A percentile compares a stretch with the other conserved stretches of the same genome.
phyloP scores from a whole-genome alignment of 2,888 invertebrate genomes.

The Aphidoletes aphidimyza region DNA sequence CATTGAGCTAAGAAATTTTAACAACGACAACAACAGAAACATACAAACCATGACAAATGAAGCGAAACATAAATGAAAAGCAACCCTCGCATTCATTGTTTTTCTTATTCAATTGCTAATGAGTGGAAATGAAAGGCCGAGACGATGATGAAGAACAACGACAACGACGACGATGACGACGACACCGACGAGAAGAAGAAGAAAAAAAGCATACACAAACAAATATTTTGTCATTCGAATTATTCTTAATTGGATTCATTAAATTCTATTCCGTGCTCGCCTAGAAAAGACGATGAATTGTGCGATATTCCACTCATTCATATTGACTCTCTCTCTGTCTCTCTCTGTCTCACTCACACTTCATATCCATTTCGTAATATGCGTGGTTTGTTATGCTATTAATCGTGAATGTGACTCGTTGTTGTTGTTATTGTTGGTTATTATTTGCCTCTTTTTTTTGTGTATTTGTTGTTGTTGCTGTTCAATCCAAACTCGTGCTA shows the following conservation, averaged over 20 bases:
- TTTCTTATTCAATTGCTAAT: background rate
- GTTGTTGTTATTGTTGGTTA: background rate
- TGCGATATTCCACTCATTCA: too few relatives aligned
- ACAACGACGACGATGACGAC: too few relatives aligned
- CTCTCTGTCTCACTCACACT: too few relatives aligned
- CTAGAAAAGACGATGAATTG: background rate
- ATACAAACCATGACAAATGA: too few relatives aligned
- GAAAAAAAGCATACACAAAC: background rate
- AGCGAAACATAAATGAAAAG: background rate
- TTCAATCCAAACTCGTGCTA: too few relatives aligned
- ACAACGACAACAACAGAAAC: background rate
- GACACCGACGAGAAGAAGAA: background rate
- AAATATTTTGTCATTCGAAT: constrained; percentile 45
- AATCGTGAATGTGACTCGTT: too few relatives aligned
- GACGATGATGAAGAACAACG: too few relatives aligned
- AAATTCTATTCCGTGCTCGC: background rate
- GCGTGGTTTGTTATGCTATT: constrained; percentile 1
- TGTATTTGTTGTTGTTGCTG: background rate
- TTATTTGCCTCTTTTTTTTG: background rate
- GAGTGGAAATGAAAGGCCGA: background rate
- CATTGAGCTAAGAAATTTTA: too few relatives aligned
- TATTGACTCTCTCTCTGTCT: too few relatives aligned
- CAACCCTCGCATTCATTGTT: background rate
- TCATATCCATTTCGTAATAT: too few relatives aligned
- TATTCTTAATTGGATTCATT: constrained; percentile 8